A percentile compares a stretch with the other conserved stretches of the same genome.
These are phyloP conservation scores for Sepioteuthis lessoniana DNA, from an alignment of 2,888 invertebrate genomes.

Conservation along the genomic window DNA sequence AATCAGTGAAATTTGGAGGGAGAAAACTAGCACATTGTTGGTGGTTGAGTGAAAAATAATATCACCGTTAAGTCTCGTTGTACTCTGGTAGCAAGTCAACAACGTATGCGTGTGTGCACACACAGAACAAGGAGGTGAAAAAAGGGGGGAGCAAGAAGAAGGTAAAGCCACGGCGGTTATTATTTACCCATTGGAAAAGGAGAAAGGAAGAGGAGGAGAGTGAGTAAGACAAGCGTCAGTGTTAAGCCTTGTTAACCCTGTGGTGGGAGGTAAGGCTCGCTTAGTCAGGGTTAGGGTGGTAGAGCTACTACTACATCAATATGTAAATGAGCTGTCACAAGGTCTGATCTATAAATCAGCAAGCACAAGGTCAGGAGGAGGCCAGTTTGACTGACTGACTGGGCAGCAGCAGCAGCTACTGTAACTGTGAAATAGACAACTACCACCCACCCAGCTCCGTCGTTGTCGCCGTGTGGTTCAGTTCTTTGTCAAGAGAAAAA, in stretches of 20 bases:
- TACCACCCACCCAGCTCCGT: background rate
- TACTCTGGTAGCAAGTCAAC: too few relatives aligned
- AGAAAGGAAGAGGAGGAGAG: background rate
- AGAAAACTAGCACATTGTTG: background rate
- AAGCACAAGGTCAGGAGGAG: slow-evolving; percentile 40
- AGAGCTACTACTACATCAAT: slow-evolving; percentile 35
- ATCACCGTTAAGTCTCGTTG: background rate
- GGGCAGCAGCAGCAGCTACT: background rate
- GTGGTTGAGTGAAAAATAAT: background rate
- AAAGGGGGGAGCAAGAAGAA: background rate
- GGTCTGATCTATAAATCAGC: slow-evolving; percentile 42
- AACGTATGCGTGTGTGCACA: background rate
- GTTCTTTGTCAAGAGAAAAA: background rate
- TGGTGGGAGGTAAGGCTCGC: slow-evolving; percentile 11
- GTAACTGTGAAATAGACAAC: slow-evolving; percentile 33
- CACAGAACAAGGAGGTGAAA: background rate
- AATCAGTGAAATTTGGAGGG: background rate
- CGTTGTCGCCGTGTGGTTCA: background rate
- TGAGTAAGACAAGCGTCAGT: background rate
- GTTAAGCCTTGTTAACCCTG: slow-evolving; percentile 6
- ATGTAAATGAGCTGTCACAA: slow-evolving; percentile 45
- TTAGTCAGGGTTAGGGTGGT: slow-evolving; percentile 11
- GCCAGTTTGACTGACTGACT: slow-evolving; percentile 34
- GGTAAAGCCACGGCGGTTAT: background rate
- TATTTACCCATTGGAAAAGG: background rate